A percentile compares a stretch with the other conserved stretches of the same genome.
Conservation (phyloP, 2,113 vertebrate species). For the Dolichotis patagonum region DNA sequence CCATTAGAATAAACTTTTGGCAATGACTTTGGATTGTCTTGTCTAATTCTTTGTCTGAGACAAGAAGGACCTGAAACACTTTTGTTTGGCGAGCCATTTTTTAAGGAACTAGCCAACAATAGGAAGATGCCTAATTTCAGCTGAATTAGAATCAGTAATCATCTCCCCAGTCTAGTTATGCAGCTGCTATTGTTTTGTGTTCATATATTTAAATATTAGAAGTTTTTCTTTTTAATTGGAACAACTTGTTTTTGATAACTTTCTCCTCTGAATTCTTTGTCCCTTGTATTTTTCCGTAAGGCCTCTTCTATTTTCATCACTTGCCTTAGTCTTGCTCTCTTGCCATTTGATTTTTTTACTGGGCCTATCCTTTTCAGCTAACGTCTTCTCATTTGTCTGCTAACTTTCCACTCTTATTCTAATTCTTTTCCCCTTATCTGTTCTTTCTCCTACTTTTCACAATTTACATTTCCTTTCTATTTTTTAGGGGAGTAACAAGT, state of each 20-base stretch:
- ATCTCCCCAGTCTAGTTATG: neutral
- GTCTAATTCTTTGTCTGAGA: neutral
- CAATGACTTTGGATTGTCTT: neutral
- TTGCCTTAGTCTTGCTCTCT: neutral
- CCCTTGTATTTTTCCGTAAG: neutral
- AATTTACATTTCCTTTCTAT: slow-evolving; percentile 25
- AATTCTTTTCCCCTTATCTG: neutral
- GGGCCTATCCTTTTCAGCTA: neutral
- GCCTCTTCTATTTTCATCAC: accelerated
- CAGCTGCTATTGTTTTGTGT: neutral
- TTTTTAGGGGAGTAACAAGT: slow-evolving; percentile 53
- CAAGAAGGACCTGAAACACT: neutral
- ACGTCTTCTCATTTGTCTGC: no score
- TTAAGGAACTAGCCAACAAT: neutral
- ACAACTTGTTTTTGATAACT: neutral
- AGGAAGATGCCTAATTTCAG: neutral
- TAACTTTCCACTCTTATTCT: neutral
- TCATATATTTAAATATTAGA: neutral
- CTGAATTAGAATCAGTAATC: neutral
- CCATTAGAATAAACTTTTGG: neutral
- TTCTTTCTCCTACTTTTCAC: neutral
- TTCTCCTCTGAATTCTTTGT: neutral
- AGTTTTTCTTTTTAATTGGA: neutral
- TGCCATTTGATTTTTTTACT: neutral
- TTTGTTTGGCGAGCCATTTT: neutral